Evolutionary conservation across 2,797 vertebrate species (phyloP).

Genomic region (Neopelma chrysocephalum): DNA sequence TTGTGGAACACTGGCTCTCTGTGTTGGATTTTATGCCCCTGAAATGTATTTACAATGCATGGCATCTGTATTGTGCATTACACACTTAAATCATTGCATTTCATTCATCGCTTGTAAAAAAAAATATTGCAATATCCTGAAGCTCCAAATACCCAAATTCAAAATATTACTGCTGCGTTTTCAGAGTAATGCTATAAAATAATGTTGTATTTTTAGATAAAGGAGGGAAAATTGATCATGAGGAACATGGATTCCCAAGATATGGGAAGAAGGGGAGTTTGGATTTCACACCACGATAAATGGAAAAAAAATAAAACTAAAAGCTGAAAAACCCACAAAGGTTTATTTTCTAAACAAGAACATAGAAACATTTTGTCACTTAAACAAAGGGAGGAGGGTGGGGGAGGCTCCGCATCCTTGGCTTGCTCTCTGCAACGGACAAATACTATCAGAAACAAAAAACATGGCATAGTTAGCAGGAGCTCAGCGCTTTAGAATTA

Average conservation of each 20-base stretch:
- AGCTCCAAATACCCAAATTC: constrained; percentile 53
- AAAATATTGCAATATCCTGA: constrained; percentile 55
- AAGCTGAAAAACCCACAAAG: constrained; percentile 25
- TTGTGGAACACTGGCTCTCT: constrained; percentile 50
- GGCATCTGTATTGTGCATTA: constrained; percentile 62
- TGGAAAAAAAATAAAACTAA: not conserved
- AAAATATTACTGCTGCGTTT: constrained; percentile 40
- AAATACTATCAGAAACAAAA: constrained; percentile 69
- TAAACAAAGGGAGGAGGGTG: constrained; percentile 67
- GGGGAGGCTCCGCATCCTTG: constrained; percentile 52
- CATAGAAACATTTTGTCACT: constrained; percentile 64
- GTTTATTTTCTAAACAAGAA: constrained; percentile 66
- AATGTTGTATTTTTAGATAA: constrained; percentile 23
- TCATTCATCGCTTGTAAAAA: constrained; percentile 52
- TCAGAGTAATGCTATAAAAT: constrained; percentile 20
- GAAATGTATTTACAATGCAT: constrained; percentile 66
- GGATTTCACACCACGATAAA: constrained; percentile 7
- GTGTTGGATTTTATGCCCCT: constrained; percentile 62
- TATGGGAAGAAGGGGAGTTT: constrained; percentile 5
- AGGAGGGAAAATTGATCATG: constrained; percentile 36
- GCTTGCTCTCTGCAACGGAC: constrained; percentile 61
- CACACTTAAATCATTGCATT: constrained; percentile 66
- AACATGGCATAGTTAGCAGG: constrained; percentile 56
- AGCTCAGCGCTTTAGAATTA: constrained; percentile 47
- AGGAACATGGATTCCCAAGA: constrained; percentile 46